phyloP scores from a whole-genome alignment of 2,797 vertebrate genomes.

The Melanotaenia parkinsoni region DNA sequence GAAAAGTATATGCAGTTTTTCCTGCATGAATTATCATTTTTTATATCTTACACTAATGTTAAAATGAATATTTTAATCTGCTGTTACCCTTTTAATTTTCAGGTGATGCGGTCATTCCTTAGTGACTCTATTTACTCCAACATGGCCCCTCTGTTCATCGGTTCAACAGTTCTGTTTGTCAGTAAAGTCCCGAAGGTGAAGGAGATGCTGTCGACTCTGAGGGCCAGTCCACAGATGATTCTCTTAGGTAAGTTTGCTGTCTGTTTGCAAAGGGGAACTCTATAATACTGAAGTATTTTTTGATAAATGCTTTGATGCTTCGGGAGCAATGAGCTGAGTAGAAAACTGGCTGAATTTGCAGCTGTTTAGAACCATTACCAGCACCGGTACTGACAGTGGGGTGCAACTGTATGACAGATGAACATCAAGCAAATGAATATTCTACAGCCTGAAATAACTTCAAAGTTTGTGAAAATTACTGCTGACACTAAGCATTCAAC shows the following conservation, averaged over 20 bases:
- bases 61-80: too few relatives aligned
- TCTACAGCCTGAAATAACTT: neutral
- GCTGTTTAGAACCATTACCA: too few relatives aligned
- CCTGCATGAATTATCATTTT: too few relatives aligned
- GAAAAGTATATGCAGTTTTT: too few relatives aligned
- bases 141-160: constrained; percentile 89
- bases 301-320: neutral
- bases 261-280: neutral
- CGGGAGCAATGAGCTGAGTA: neutral
- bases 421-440: neutral
- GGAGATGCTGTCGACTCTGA: constrained; percentile 88
- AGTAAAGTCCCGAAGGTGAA: constrained; percentile 88
- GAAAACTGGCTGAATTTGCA: neutral
- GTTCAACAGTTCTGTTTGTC: constrained; percentile 86
- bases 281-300: neutral
- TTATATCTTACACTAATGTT: too few relatives aligned
- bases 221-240: constrained; percentile 82
- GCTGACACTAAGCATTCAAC: neutral
- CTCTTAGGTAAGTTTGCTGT: constrained; percentile 85
- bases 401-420: neutral
- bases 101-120: constrained; percentile 86
- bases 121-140: constrained; percentile 80
- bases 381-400: neutral
- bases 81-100: constrained; percentile 6
- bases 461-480: neutral